Percentiles rank a stretch among this genome's conserved stretches.
These are phyloP conservation scores for Thera obeliscata DNA, from an alignment of 2,888 invertebrate species.

Conservation along the genomic window DNA sequence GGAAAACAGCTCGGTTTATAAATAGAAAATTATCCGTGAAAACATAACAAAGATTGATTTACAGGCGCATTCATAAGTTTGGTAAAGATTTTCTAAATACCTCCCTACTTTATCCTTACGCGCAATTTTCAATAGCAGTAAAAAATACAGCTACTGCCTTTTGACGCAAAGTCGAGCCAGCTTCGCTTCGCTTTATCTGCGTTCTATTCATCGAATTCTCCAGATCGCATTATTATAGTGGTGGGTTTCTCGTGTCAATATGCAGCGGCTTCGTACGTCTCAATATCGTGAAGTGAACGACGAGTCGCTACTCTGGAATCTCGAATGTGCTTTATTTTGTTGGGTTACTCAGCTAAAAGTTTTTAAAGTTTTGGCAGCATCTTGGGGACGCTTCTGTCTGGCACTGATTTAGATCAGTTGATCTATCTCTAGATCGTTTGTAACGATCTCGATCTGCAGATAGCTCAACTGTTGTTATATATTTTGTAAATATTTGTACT, in stretches of 20 bases:
- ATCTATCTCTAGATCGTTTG: too few relatives aligned
- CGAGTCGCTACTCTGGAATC: slow-evolving; percentile 28
- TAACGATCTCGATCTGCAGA: too few relatives aligned
- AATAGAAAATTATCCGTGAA: too few relatives aligned
- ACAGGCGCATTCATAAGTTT: too few relatives aligned
- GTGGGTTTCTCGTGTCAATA: slow-evolving; percentile 52
- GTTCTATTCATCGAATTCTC: slow-evolving; percentile 45
- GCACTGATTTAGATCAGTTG: too few relatives aligned
- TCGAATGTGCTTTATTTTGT: slow-evolving; percentile 5
- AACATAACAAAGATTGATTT: too few relatives aligned
- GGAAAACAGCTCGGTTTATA: too few relatives aligned
- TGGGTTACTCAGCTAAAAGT: background rate
- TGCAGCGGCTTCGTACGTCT: slow-evolving; percentile 51
- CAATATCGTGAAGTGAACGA: slow-evolving; percentile 57
- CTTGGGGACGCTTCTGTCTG: too few relatives aligned
- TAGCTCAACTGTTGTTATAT: too few relatives aligned
- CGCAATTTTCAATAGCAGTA: slow-evolving; percentile 6
- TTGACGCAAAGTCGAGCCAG: slow-evolving; percentile 22
- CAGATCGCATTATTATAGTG: slow-evolving; percentile 50
- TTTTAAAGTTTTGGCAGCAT: background rate
- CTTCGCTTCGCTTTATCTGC: slow-evolving; percentile 24
- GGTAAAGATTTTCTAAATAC: too few relatives aligned
- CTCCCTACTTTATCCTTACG: background rate
- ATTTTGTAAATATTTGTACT: too few relatives aligned
- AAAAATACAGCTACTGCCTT: slow-evolving; percentile 17